Evolutionary conservation across 2,113 vertebrate species (phyloP).

Genomic region (Tragelaphus imberbis): DNA sequence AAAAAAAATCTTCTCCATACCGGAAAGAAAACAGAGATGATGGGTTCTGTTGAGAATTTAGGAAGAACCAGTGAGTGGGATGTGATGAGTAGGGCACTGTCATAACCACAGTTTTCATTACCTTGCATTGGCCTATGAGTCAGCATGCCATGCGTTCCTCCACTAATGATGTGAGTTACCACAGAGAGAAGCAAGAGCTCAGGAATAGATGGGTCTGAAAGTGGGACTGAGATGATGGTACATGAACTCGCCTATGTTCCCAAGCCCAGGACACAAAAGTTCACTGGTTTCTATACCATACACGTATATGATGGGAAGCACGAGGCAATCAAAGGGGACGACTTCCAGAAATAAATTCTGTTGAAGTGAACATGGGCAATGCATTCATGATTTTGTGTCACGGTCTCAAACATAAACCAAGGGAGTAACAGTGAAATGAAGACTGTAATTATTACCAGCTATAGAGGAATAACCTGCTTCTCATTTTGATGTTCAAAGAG

Average conservation of each 20-base stretch:
- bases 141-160: constrained; percentile 55
- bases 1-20: neutral
- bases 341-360: constrained; percentile 11
- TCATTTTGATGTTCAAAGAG: constrained; percentile 36
- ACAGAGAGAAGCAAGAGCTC: neutral
- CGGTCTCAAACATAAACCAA: constrained; percentile 18
- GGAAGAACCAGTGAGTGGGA: constrained; percentile 16
- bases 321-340: neutral
- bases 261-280: neutral
- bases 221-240: neutral
- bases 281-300: neutral
- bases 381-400: constrained; percentile 40
- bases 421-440: constrained; percentile 30
- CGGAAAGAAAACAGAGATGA: constrained; percentile 33
- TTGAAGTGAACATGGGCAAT: neutral
- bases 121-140: neutral
- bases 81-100: constrained; percentile 24
- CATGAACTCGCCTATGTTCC: neutral
- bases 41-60: neutral
- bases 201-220: neutral
- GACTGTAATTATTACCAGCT: neutral
- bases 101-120: neutral
- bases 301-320: neutral
- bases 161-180: neutral
- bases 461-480: neutral